A percentile compares a stretch with the other conserved stretches of the same genome.
Conservation (phyloP, 2,113 vertebrate genomes). For the Muscicapa adusta region DNA sequence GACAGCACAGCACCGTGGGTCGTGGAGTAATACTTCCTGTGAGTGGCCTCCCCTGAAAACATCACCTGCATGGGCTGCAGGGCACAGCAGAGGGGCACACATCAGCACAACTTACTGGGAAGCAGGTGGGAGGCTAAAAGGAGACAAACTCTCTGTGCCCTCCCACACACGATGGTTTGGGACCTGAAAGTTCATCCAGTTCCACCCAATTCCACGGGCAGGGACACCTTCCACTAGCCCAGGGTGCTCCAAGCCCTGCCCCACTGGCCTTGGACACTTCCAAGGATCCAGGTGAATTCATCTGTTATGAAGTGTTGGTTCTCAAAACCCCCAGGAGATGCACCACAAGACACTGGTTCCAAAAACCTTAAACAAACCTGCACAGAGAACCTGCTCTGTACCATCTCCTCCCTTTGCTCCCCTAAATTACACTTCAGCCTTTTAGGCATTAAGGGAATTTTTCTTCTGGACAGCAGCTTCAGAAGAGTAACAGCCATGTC, state of each 20-base stretch:
- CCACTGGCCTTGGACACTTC: neutral
- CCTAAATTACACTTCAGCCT: neutral
- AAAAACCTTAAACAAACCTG: neutral
- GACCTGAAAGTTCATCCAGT: neutral
- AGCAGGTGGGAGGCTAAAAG: neutral
- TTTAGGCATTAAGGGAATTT: neutral
- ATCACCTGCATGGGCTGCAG: constrained; percentile 94
- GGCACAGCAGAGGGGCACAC: neutral
- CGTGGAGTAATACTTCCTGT: constrained; percentile 99
- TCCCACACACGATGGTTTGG: neutral
- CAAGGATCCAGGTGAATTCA: neutral
- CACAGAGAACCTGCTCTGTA: neutral
- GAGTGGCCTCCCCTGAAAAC: constrained; percentile 97
- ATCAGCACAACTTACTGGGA: neutral
- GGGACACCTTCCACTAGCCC: neutral
- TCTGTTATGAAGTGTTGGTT: neutral
- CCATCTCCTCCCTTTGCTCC: neutral
- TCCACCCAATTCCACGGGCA: neutral
- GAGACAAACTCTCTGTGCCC: neutral
- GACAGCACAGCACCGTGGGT: constrained; percentile 99
- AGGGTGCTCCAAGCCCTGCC: neutral
- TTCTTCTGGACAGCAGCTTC: neutral
- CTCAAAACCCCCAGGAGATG: rapidly evolving
- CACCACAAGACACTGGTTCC: too few relatives aligned
- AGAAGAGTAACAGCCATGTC: neutral